Conservation (phyloP, 2,797 vertebrate genomes). For the Xiphorhynchus erythropygius region DNA sequence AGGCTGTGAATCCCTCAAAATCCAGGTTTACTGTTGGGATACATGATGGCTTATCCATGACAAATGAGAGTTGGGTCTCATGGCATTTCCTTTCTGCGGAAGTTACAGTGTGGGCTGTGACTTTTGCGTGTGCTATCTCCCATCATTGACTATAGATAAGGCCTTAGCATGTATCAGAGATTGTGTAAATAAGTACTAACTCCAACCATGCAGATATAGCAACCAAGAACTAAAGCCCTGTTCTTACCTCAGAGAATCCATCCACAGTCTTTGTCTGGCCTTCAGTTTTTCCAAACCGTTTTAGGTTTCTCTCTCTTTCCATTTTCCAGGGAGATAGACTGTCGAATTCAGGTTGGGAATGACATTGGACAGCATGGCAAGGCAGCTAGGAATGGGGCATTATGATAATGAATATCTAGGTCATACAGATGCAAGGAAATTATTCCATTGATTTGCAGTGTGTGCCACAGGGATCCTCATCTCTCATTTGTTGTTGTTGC, state of each 20-base stretch:
- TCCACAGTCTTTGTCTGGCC: neutral
- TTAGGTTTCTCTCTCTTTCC: neutral
- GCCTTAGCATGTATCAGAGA: neutral
- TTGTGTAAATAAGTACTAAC: neutral
- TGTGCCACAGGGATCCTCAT: neutral
- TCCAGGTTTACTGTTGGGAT: neutral
- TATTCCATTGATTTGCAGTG: neutral
- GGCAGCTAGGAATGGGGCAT: neutral
- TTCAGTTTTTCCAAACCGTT: neutral
- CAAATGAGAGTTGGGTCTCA: neutral
- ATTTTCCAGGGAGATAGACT: neutral
- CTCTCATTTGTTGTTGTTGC: neutral
- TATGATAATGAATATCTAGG: neutral
- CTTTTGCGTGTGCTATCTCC: fast-evolving
- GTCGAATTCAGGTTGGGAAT: neutral
- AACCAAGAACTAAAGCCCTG: neutral
- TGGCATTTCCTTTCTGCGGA: neutral
- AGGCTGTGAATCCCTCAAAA: neutral
- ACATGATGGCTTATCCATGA: neutral
- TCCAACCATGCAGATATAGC: neutral
- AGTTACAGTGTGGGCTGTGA: neutral
- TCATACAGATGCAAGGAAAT: neutral
- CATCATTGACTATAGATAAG: neutral
- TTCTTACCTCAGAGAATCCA: neutral
- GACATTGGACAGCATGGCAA: neutral